phyloP scores from a whole-genome alignment of 2,797 vertebrate genomes.

The Sarcophilus harrisii region DNA sequence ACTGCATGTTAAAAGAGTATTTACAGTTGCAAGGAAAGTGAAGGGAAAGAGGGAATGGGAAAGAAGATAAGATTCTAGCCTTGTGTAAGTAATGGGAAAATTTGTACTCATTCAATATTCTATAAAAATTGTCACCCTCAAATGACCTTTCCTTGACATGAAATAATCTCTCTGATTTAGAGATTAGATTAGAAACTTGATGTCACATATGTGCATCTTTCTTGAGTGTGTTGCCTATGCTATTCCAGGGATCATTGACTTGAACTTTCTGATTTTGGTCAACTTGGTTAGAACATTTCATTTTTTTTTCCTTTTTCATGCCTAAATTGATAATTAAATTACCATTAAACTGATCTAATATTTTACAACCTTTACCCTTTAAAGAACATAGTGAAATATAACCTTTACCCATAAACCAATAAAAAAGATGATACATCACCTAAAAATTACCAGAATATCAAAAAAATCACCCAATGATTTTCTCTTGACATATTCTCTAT shows the following conservation, averaged over 20 bases:
- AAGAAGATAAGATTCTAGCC: neutral
- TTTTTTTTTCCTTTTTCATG: neutral
- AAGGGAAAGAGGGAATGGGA: slow-evolving; percentile 10
- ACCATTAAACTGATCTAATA: neutral
- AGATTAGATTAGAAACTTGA: neutral
- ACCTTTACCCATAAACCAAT: neutral
- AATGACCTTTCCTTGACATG: neutral
- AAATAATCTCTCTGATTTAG: neutral
- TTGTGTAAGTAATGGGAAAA: neutral
- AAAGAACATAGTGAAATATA: neutral
- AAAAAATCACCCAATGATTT: neutral
- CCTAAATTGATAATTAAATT: neutral
- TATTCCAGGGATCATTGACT: neutral
- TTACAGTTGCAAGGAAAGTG: neutral
- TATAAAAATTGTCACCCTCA: neutral
- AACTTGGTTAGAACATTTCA: neutral
- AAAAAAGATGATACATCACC: neutral
- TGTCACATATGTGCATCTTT: neutral
- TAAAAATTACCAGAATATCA: neutral
- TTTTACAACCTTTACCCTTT: neutral
- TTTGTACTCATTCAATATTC: slow-evolving; percentile 4
- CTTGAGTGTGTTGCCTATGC: neutral
- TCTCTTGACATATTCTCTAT: neutral
- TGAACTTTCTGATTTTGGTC: neutral
- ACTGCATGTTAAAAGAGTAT: slow-evolving; percentile 42